phyloP scores from a whole-genome alignment of 2,797 vertebrate species.

The Ambastaia sidthimunki region DNA sequence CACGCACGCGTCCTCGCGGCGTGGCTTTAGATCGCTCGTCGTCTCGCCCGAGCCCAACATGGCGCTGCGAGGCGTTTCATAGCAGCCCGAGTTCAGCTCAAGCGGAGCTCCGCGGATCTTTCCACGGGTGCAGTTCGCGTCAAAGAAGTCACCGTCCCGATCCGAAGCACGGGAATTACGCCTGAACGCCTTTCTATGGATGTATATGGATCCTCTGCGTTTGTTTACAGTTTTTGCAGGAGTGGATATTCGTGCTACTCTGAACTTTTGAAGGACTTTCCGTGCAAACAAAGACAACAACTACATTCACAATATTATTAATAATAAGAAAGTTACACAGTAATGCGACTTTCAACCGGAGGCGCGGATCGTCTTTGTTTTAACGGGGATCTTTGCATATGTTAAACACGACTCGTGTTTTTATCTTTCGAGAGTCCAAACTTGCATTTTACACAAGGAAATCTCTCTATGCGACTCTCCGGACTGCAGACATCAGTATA shows the following conservation, averaged over 20 bases:
- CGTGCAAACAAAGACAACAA: neutral
- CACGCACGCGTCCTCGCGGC: constrained; percentile 30
- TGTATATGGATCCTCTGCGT: constrained; percentile 25
- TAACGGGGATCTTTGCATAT: constrained; percentile 33
- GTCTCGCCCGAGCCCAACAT: constrained; percentile 60
- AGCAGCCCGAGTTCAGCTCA: constrained; percentile 57
- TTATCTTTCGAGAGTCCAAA: constrained; percentile 27
- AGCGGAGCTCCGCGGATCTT: constrained; percentile 43
- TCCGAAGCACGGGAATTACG: constrained; percentile 41
- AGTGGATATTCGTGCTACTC: constrained; percentile 46
- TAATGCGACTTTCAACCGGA: constrained; percentile 14
- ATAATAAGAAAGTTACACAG: neutral
- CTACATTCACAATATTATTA: neutral
- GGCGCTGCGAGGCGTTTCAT: constrained; percentile 60
- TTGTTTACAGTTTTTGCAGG: constrained; percentile 14
- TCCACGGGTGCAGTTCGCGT: constrained; percentile 51
- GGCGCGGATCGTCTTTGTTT: constrained; percentile 29
- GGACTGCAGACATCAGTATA: constrained; percentile 7
- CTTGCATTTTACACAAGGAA: constrained; percentile 17
- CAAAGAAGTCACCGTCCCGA: constrained; percentile 17
- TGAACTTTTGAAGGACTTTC: constrained; percentile 38
- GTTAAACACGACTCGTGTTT: constrained; percentile 34
- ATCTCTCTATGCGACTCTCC: neutral
- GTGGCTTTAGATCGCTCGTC: constrained; percentile 39
- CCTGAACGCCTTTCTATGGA: constrained; percentile 14